Conservation (phyloP, 2,888 invertebrate species). For the Meteorus colon region DNA sequence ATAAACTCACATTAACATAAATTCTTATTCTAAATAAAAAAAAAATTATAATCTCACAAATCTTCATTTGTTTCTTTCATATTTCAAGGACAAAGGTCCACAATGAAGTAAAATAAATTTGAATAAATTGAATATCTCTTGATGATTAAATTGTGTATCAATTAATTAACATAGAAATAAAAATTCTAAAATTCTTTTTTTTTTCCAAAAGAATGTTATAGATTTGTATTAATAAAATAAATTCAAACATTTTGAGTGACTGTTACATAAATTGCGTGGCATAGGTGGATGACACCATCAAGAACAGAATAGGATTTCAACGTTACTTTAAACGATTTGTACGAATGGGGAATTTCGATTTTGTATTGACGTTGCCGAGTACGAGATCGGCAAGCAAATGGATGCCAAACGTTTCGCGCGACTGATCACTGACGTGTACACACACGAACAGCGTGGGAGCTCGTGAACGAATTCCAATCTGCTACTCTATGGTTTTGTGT, state of each 20-base stretch:
- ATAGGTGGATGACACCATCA: not conserved
- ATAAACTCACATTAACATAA: too few relatives aligned
- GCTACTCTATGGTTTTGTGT: not conserved
- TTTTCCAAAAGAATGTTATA: too few relatives aligned
- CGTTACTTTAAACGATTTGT: conserved; percentile 2
- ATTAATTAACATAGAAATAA: too few relatives aligned
- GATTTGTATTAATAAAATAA: too few relatives aligned
- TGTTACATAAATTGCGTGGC: not conserved
- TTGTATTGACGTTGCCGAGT: conserved; percentile 1
- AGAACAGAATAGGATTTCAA: not conserved
- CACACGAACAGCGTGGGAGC: conserved; percentile 28
- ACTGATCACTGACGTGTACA: conserved; percentile 30
- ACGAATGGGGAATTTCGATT: conserved; percentile 17
- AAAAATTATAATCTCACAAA: too few relatives aligned
- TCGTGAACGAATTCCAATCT: conserved; percentile 25
- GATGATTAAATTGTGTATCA: too few relatives aligned
- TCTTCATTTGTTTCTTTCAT: too few relatives aligned
- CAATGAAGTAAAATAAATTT: too few relatives aligned
- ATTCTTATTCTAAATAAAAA: too few relatives aligned
- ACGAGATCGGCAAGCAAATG: conserved; percentile 31
- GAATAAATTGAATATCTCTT: too few relatives aligned
- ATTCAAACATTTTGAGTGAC: not conserved
- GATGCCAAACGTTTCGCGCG: conserved; percentile 26
- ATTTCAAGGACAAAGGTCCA: too few relatives aligned
- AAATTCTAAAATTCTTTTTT: too few relatives aligned